phyloP scores from a whole-genome alignment of 1,140 invertebrate genomes.

The Musca vetustissima region DNA sequence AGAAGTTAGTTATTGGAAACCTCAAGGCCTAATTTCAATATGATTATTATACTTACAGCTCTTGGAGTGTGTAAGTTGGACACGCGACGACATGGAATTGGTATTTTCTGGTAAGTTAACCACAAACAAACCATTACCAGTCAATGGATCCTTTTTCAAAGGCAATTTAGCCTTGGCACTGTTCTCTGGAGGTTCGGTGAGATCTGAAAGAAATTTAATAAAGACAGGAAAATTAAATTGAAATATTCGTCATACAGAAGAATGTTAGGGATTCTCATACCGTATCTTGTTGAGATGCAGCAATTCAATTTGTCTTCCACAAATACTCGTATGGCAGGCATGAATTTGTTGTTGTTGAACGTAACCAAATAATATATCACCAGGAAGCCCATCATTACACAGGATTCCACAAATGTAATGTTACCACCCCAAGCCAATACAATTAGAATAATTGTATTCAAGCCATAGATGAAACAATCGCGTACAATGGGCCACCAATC shows the following conservation, averaged over 20 bases:
- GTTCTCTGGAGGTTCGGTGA: conserved; percentile 52
- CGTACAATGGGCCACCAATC: conserved; percentile 83
- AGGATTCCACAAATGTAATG: conserved; percentile 78
- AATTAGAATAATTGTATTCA: conserved; percentile 75
- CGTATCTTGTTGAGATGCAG: conserved; percentile 51
- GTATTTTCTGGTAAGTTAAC: conserved; percentile 50
- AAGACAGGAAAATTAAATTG: not conserved
- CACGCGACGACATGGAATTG: conserved; percentile 48
- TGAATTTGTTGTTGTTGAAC: conserved; percentile 61
- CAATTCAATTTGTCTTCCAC: conserved; percentile 53
- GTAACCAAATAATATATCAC: conserved; percentile 68
- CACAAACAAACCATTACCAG: conserved; percentile 50
- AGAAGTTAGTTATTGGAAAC: not conserved
- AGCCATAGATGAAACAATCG: conserved; percentile 79
- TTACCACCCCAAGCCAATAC: conserved; percentile 76
- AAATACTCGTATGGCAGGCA: conserved; percentile 49
- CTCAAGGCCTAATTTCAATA: not conserved
- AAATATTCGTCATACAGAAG: not conserved
- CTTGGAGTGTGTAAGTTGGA: conserved; percentile 46
- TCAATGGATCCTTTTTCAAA: conserved; percentile 48
- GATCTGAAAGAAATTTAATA: conserved; percentile 31
- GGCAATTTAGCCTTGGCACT: conserved; percentile 53
- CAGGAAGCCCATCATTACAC: conserved; percentile 69
- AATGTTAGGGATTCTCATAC: no score
- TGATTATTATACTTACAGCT: conserved; percentile 42